Percentiles rank a stretch among this genome's conserved stretches.
Conservation (phyloP, 2,888 invertebrate species). For the Leptinotarsa rubiginosa region DNA sequence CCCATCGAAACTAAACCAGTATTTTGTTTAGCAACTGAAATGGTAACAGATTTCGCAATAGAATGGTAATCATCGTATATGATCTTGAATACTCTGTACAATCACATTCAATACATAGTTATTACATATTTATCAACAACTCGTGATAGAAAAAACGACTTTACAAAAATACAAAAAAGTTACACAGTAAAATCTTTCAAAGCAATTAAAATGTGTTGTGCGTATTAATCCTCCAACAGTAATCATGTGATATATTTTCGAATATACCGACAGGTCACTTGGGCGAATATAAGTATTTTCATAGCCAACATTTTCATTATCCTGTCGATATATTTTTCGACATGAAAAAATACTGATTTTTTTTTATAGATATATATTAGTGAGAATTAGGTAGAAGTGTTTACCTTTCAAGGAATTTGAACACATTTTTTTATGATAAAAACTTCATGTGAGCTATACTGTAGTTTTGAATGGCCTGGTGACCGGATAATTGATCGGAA, state of each 20-base stretch:
- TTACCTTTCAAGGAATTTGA: conserved; percentile 43
- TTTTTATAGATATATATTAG: conserved; percentile 34
- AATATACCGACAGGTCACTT: conserved; percentile 30
- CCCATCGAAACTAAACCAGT: conserved; percentile 24
- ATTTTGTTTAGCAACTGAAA: conserved; percentile 1
- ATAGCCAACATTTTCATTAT: conserved; percentile 3
- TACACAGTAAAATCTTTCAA: conserved; percentile 46
- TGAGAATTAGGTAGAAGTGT: conserved; percentile 35
- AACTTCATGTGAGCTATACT: conserved; percentile 47
- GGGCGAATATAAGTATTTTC: neutral
- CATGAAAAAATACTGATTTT: conserved; percentile 32
- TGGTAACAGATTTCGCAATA: conserved; percentile 3
- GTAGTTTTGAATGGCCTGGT: conserved; percentile 30
- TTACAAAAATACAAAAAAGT: conserved; percentile 48
- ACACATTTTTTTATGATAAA: conserved; percentile 54
- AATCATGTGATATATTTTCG: conserved; percentile 33
- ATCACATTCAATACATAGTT: conserved; percentile 44
- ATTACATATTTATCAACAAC: conserved; percentile 45
- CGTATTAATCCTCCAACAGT: conserved; percentile 44
- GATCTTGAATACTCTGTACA: conserved; percentile 39
- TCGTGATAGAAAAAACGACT: conserved; percentile 48
- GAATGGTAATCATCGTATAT: neutral
- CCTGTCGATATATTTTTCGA: conserved; percentile 23
- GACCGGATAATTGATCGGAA: conserved; percentile 19
- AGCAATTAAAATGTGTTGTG: conserved; percentile 50